Base-by-base conservation (phyloP, 1,140 invertebrate genomes). In the Xylocopa sonorina region DNA sequence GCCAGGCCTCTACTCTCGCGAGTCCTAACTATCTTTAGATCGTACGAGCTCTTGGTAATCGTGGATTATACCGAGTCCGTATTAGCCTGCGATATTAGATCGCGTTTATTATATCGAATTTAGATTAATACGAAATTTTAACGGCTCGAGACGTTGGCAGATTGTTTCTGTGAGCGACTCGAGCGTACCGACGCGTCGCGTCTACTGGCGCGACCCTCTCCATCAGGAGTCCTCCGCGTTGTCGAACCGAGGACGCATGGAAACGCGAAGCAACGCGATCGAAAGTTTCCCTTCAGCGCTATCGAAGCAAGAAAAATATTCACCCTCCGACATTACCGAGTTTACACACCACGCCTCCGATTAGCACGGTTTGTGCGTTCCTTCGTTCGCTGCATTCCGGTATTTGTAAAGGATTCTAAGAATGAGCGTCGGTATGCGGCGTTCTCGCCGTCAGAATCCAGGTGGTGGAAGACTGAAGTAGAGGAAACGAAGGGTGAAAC, bases 331-430 rank as follows among this genome's bases (percentile, higher is more conserved):
- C 53, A 74, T 82, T 76, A 69, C 50, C 24, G 66, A 67, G 78
- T 85, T 85, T 60, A 79, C 71, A 73, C 66, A 85, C 58, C 71
- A 62, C 50, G 55, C 46, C 55, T 69, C 60, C 66, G 51, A 86
- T 85, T 79, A 85, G n/a, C 75, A 7, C 66, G 55, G 34, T 55
- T 73, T 53, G 57, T 58, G 68, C 58, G 55, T 62, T 75, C 62
- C 53, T 62, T 34, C 48, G 24, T 81, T 63, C 7, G 3, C 21
- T 64, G 48, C 72, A 66, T 66, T 80, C 63, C 63, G 84, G 83
- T 85, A 86, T 86, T 85, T 80, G 41, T 55, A 14, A 82, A 66
- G 77, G 63, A 85, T 85, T 86, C 80, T 66, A 85, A 68, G 84
- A 86, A 86, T 85, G 84, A 76, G 34, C 57, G 55, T 14, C 32